These are phyloP conservation scores for Phoebastria nigripes DNA, from an alignment of 2,797 vertebrate species.

Conservation along the genomic window DNA sequence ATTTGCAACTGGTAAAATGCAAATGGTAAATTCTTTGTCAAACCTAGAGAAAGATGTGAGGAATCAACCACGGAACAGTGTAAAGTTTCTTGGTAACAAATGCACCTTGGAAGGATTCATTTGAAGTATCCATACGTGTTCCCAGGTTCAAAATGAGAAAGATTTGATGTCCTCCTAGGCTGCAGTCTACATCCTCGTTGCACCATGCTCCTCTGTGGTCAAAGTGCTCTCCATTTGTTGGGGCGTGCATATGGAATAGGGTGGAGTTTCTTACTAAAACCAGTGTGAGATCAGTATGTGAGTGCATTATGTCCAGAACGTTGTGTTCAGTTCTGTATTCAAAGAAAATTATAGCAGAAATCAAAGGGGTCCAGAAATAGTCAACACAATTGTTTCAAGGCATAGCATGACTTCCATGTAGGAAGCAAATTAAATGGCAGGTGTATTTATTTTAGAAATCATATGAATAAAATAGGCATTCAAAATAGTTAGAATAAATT, in stretches of 20 bases:
- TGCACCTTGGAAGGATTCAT: background rate
- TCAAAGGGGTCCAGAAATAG: constrained; percentile 11
- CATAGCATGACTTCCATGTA: background rate
- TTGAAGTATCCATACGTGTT: background rate
- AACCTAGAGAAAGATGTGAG: background rate
- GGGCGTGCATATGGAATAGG: background rate
- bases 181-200: background rate
- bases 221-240: background rate
- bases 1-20: background rate
- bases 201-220: fast-evolving
- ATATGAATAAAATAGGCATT: constrained; percentile 18
- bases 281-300: background rate
- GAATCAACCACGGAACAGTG: background rate
- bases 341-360: constrained; percentile 24
- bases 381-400: constrained; percentile 30
- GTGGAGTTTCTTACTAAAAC: background rate
- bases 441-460: constrained; percentile 54
- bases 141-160: background rate
- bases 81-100: background rate
- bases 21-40: background rate
- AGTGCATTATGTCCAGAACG: background rate
- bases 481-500: constrained; percentile 53
- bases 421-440: constrained; percentile 31
- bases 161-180: background rate
- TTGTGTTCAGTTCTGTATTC: background rate